Evolutionary conservation across 1,140 invertebrate species (phyloP).

Genomic region (Drosophila bocki): DNA sequence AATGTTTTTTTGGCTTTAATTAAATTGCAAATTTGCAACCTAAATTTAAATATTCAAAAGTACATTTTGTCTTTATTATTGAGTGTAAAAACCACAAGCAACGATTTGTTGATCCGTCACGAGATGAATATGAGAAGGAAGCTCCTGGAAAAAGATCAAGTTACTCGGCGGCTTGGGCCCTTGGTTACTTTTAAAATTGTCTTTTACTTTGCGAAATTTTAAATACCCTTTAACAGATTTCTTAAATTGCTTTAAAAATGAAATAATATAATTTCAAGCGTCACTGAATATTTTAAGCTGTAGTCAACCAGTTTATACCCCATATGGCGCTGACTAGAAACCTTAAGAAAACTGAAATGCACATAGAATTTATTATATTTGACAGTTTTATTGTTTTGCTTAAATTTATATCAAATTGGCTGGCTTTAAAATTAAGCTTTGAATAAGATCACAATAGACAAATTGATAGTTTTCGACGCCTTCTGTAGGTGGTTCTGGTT

Average conservation of each 20-base stretch:
- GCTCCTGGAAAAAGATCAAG: not conserved
- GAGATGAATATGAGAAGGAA: not conserved
- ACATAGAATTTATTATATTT: slow-evolving; percentile 18
- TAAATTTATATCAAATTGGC: slow-evolving; percentile 6
- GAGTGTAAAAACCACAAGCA: slow-evolving; percentile 26
- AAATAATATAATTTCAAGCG: not conserved
- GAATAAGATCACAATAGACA: not conserved
- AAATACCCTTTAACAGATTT: slow-evolving; percentile 3
- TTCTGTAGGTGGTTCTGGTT: not conserved
- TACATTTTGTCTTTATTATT: not conserved
- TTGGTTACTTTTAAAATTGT: not conserved
- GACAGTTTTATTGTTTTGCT: slow-evolving; percentile 22
- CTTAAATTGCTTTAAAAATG: not conserved
- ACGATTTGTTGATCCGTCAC: slow-evolving; percentile 19
- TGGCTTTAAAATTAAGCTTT: not conserved
- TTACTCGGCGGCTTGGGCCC: not conserved
- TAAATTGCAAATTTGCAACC: not conserved
- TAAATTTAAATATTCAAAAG: slow-evolving; percentile 9
- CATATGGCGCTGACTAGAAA: slow-evolving; percentile 19
- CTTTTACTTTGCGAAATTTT: not conserved
- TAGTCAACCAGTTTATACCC: slow-evolving; percentile 20
- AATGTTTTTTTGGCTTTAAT: slow-evolving; percentile 37
- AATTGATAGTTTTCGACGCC: slow-evolving; percentile 3
- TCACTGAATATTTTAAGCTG: slow-evolving; percentile 3
- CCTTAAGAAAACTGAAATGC: slow-evolving; percentile 14